Evolutionary conservation across 2,888 invertebrate species (phyloP), one percentile per base, ranked within the genome.

Genomic region (Elgonia sp.): DNA sequence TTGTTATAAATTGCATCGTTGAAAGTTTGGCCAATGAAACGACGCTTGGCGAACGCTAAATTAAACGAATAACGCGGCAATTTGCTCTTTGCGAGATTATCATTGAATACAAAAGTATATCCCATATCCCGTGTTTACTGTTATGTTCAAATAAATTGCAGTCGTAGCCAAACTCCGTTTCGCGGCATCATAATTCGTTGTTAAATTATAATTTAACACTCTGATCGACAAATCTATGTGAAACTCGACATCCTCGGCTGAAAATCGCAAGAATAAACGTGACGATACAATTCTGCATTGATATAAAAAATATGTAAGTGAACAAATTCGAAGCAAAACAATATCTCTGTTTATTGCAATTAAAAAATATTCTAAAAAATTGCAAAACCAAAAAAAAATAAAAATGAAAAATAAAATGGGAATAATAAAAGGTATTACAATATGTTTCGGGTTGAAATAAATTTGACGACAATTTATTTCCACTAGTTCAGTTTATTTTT

Each of bases 21-120:
- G 76, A 85, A 88, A 88, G 82, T 85, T 84, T 79, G 55, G 85
- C 87, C 84, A 84, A 84, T 87, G 84, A 83, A 81, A 81, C 84
- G 87, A 62, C 77, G 81, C 84, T 80, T 69, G 75, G 84, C 72
- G 60, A 76, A 42, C 70, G 87, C 67, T 87, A 87, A 84, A 84
- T 84, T 87, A 87, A 87, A 87, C 83, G 84, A 80, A 76, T 84
- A 84, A 87, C 57, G 80, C 80, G 53, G 69, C 73, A 75, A 87
- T 84, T 87, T 80, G 87, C 80, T 72, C 70, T 62, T 80, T 70
- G 73, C 84, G 69, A 80, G 67, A 80, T 87, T 84, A 80, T 84
- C 75, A 76, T 53, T 76, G 81, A 84, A 87, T 81, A 81, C 46
- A 75, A 84, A 81, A 65, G 65, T 85, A 37, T 75, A 67, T 73